A percentile compares a stretch with the other conserved stretches of the same genome.
Evolutionary conservation across 2,797 vertebrate genomes (phyloP).

Genomic region (Pampus argenteus): DNA sequence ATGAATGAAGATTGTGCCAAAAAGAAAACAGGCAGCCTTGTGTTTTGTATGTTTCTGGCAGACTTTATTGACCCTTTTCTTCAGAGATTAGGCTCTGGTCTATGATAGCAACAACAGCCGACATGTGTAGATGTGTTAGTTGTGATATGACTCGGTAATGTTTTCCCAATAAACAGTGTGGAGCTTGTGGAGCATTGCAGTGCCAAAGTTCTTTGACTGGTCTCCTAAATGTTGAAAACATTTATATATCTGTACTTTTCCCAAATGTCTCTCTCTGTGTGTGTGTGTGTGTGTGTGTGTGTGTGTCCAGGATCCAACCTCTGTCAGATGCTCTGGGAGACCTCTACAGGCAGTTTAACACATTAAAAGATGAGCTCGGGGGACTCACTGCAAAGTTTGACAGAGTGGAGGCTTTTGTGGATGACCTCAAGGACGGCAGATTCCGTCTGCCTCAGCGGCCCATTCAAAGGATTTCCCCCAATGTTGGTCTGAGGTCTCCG

Average conservation of each 20-base stretch:
- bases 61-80: slow-evolving; percentile 6
- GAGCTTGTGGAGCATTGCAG: not conserved
- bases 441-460: slow-evolving; percentile 39
- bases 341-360: slow-evolving; percentile 88
- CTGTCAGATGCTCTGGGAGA: slow-evolving; percentile 88
- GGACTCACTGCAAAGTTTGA: slow-evolving; percentile 85
- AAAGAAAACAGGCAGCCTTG: slow-evolving; percentile 27
- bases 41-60: slow-evolving; percentile 29
- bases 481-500: slow-evolving; percentile 48
- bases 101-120: slow-evolving; percentile 5
- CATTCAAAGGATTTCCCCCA: slow-evolving; percentile 30
- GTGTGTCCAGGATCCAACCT: slow-evolving; percentile 84
- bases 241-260: slow-evolving; percentile 12
- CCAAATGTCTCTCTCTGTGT: slow-evolving; percentile 14
- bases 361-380: slow-evolving; percentile 87
- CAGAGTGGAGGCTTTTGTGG: slow-evolving; percentile 85
- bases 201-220: slow-evolving; percentile 14
- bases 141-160: too few species aligned
- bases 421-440: slow-evolving; percentile 80
- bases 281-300: not conserved
- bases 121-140: not conserved
- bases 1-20: slow-evolving; percentile 26
- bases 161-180: slow-evolving; percentile 34
- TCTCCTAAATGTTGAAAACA: not conserved
- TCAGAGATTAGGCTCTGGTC: not conserved